These are phyloP conservation scores for Ceratothoa steindachneri DNA, from an alignment of 2,888 invertebrate species.

Conservation along the genomic window DNA sequence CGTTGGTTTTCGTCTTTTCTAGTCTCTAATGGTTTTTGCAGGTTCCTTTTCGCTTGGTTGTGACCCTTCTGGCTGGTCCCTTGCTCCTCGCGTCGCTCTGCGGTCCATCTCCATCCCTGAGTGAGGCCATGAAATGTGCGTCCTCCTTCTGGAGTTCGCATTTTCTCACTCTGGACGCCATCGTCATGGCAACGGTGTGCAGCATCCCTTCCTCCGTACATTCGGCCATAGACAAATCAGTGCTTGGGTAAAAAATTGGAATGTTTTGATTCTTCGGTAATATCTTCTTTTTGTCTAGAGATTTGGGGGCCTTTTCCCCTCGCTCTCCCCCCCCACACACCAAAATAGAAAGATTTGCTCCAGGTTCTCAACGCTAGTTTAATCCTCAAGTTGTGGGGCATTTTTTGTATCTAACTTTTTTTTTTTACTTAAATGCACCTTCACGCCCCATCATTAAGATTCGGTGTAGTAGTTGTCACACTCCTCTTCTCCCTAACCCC, in stretches of 20 bases:
- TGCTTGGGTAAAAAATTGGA: slow-evolving; percentile 30
- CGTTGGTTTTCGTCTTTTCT: no score
- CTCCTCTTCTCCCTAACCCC: no score
- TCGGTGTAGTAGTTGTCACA: no score
- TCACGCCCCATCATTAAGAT: no score
- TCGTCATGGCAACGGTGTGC: slow-evolving; percentile 30
- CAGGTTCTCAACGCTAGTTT: no score
- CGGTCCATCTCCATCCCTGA: slow-evolving; percentile 39
- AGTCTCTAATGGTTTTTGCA: no score
- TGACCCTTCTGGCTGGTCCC: slow-evolving; percentile 27
- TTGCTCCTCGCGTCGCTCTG: slow-evolving; percentile 31
- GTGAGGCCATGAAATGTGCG: slow-evolving; percentile 27
- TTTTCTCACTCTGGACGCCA: slow-evolving; percentile 30
- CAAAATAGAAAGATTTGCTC: no score
- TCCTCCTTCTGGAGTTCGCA: slow-evolving; percentile 37
- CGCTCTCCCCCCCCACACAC: no score
- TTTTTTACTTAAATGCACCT: no score
- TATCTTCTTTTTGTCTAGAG: neutral
- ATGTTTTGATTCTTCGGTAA: neutral
- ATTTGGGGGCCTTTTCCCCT: no score
- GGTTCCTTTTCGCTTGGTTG: slow-evolving; percentile 44
- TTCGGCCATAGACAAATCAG: slow-evolving; percentile 37
- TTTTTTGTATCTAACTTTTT: no score
- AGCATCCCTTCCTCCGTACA: slow-evolving; percentile 32
- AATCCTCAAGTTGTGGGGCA: no score